Base-by-base conservation (phyloP, 2,888 invertebrate genomes). In the Ommatoiulus sabulosus region DNA sequence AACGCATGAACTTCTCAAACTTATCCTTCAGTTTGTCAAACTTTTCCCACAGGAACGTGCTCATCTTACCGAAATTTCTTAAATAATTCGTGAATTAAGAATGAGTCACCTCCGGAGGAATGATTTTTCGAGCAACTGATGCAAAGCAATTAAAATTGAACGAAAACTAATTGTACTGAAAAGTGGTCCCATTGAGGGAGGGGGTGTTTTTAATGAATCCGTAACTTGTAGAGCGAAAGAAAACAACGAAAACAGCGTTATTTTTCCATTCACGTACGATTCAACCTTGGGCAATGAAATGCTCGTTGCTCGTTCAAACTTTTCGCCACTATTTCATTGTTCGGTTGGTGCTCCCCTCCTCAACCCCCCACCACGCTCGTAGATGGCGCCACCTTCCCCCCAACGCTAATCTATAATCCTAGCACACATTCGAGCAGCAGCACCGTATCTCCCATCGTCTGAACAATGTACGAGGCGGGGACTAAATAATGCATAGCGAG, bases 401-500 rank as follows among this genome's bases (percentile, higher is more conserved):
- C 72, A n/a, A 63, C 12, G 24, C 72, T n/a, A 72, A 72, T 72
- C 72, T 72, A 72, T 72, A 72, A 72, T 72, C 8, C n/a, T 24
- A 1, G 24, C 72, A 24, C 72, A 12, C 24, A n/a, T 10, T 48
- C 48, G 48, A 48, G 48, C 12, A 48, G 8, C 8, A 7, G 46
- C 8, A 46, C 24, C 24, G 10, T 72, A 24, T 24, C 72, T 72
- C 72, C 72, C 10, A 72, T 72, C 72, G 72, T 3, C 72, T n/a
- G 10, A 24, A 72, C 72, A 72, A 72, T 72, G 72, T 72, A 35
- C 72, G 72, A 72, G 72, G 72, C 72, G 72, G 17, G 52, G 72
- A 72, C 72, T 72, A 72, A 72, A 72, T 72, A 72, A 72, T 72
- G 72, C 72, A 63, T 20, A 7, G 20, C 63, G n/a, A 63, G 63